phyloP scores from a whole-genome alignment of 2,797 vertebrate species.

The Ptychadena robeensis region DNA sequence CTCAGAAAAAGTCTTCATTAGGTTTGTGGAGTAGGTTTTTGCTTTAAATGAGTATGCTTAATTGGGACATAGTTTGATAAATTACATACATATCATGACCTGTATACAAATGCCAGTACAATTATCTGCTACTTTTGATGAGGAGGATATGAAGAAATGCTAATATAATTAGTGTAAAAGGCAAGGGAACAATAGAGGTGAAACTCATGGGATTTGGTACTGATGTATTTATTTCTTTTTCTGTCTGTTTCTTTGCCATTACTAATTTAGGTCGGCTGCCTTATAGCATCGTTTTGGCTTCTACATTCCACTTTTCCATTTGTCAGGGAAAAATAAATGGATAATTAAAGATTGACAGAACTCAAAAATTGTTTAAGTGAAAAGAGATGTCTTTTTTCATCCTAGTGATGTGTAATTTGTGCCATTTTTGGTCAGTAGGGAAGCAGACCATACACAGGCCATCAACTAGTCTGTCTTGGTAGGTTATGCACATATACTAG shows the following conservation, averaged over 20 bases:
- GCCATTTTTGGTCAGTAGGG: no score
- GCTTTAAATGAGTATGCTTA: conserved; percentile 20
- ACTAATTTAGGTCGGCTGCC: conserved; percentile 55
- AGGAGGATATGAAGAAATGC: conserved; percentile 58
- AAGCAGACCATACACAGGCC: no score
- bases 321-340: no score
- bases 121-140: conserved; percentile 45
- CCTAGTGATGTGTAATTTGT: no score
- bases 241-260: conserved; percentile 37
- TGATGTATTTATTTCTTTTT: not conserved
- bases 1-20: not conserved
- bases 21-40: not conserved
- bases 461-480: no score
- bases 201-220: conserved; percentile 45
- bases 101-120: conserved; percentile 30
- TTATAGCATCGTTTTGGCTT: conserved; percentile 59
- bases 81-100: conserved; percentile 35
- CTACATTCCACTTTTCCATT: not conserved
- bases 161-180: conserved; percentile 66
- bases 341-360: no score
- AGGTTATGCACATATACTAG: no score
- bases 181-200: conserved; percentile 63
- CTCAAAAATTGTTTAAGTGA: no score
- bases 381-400: no score
- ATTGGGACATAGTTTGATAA: conserved; percentile 50